A percentile compares a stretch with the other conserved stretches of the same genome.
Conservation (phyloP, 2,888 invertebrate genomes). For the Empis livida region DNA sequence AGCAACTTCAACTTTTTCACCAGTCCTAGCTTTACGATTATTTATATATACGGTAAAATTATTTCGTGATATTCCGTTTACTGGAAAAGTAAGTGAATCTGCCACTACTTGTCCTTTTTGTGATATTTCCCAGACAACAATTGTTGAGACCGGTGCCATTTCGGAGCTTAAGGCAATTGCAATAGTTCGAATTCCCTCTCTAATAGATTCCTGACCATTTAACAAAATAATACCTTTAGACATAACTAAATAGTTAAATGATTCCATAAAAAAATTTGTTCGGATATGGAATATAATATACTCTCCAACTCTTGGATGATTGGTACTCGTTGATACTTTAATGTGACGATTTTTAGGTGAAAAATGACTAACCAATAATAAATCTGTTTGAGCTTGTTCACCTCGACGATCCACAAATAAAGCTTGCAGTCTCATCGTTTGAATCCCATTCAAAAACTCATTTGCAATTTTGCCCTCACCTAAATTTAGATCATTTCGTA, state of each 20-base stretch:
- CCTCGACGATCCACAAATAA: constrained; percentile 55
- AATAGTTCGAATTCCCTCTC: constrained; percentile 61
- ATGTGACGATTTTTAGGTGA: constrained; percentile 74
- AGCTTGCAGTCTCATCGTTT: constrained; percentile 54
- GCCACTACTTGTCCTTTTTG: constrained; percentile 74
- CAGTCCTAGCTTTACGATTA: constrained; percentile 85
- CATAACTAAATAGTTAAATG: constrained; percentile 82
- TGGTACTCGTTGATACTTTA: constrained; percentile 74
- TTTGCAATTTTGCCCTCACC: constrained; percentile 44
- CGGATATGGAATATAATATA: constrained; percentile 90
- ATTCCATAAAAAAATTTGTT: constrained; percentile 78
- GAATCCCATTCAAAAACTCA: constrained; percentile 51
- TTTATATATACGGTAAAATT: constrained; percentile 81
- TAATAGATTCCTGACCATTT: constrained; percentile 74
- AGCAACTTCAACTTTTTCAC: constrained; percentile 85
- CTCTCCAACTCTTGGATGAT: constrained; percentile 75
- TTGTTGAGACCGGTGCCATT: constrained; percentile 86
- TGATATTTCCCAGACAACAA: constrained; percentile 77
- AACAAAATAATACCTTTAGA: constrained; percentile 84
- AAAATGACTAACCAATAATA: constrained; percentile 63
- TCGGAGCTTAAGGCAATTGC: constrained; percentile 71
- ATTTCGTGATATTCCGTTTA: constrained; percentile 87
- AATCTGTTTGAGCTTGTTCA: constrained; percentile 51
- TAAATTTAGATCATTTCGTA: constrained; percentile 45
- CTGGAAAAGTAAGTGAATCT: constrained; percentile 91